These are phyloP conservation scores for Ernsta delagoae DNA, from an alignment of 2,888 invertebrate genomes.

Conservation along the genomic window DNA sequence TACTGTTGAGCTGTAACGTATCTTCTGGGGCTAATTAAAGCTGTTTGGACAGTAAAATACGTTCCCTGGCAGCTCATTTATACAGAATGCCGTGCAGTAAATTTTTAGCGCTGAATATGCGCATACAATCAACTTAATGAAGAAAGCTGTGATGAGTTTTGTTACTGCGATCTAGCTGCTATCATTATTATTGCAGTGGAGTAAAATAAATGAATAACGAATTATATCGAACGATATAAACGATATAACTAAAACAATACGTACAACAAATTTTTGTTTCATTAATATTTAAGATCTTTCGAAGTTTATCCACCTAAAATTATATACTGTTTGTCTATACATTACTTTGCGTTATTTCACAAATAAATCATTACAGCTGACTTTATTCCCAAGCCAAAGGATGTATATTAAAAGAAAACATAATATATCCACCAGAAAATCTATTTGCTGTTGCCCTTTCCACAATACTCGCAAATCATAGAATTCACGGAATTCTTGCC, in stretches of 20 bases:
- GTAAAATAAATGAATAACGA: no score
- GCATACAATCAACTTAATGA: background rate
- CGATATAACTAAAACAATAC: no score
- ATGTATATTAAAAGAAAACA: background rate
- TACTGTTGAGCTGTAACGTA: background rate
- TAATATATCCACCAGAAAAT: background rate
- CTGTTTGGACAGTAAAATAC: conserved; percentile 7
- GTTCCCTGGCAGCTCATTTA: background rate
- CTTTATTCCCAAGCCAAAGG: background rate
- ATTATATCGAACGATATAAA: no score
- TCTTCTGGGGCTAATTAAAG: conserved; percentile 5
- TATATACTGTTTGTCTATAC: background rate
- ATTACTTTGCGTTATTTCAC: background rate
- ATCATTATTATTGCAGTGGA: no score
- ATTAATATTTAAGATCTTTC: background rate
- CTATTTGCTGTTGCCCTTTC: conserved; percentile 5
- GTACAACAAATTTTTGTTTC: background rate
- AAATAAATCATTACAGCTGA: background rate
- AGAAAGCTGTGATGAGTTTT: background rate
- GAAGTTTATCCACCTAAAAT: background rate
- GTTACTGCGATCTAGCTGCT: background rate
- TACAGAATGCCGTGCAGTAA: background rate
- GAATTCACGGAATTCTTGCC: conserved; percentile 7
- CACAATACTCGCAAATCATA: conserved; percentile 12
- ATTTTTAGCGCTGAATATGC: background rate